These are phyloP conservation scores for Altica lythri DNA, from an alignment of 2,888 invertebrate species.

Conservation along the genomic window DNA sequence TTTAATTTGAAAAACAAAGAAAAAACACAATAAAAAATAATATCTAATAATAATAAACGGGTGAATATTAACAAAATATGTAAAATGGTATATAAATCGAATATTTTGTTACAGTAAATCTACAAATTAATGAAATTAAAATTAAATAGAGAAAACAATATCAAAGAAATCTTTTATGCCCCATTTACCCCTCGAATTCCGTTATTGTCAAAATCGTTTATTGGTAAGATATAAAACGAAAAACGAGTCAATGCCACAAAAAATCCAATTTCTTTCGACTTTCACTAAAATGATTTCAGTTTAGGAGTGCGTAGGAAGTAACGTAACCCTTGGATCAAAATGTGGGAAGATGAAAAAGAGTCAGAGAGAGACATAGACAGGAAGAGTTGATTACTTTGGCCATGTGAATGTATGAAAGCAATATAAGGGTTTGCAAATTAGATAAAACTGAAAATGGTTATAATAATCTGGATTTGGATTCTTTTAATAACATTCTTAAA, in stretches of 20 bases:
- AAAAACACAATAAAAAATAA: too few relatives aligned
- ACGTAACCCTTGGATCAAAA: slow-evolving; percentile 14
- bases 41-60: too few relatives aligned
- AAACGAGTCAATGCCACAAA: slow-evolving; percentile 12
- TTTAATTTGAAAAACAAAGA: too few relatives aligned
- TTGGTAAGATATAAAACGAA: slow-evolving; percentile 14
- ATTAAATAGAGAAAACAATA: not conserved
- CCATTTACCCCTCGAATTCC: not conserved
- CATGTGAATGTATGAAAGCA: too few relatives aligned
- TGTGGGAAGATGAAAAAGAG: slow-evolving; percentile 10
- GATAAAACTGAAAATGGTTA: too few relatives aligned
- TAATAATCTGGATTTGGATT: too few relatives aligned
- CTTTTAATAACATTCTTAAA: too few relatives aligned
- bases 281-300: not conserved
- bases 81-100: too few relatives aligned
- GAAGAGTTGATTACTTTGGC: too few relatives aligned
- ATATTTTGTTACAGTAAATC: too few relatives aligned
- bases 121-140: not conserved
- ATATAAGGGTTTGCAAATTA: too few relatives aligned
- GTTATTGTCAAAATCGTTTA: slow-evolving; percentile 17
- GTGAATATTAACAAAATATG: too few relatives aligned
- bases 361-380: not conserved
- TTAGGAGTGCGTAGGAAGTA: slow-evolving; percentile 4
- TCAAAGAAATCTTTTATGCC: slow-evolving; percentile 1
- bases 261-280: slow-evolving; percentile 5